Conservation (phyloP, 2,888 invertebrate species). For the Dicyrtomina minuta region DNA sequence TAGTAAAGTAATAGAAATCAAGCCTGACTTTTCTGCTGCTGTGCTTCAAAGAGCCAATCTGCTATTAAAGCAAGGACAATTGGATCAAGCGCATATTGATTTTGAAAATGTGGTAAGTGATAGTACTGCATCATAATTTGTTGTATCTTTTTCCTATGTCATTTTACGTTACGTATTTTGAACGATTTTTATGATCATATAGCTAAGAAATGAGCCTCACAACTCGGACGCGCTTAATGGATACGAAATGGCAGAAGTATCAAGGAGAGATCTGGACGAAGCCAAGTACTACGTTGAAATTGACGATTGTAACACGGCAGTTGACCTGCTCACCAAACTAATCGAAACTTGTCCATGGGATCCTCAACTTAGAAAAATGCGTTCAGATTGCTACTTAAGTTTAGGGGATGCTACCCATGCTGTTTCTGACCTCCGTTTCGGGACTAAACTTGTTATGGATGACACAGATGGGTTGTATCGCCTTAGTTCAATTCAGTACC, state of each 20-base stretch:
- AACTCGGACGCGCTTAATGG: conserved; percentile 75
- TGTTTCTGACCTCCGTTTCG: conserved; percentile 83
- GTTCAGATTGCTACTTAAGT: conserved; percentile 81
- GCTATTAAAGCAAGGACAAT: conserved; percentile 83
- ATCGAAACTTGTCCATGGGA: conserved; percentile 82
- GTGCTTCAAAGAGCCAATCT: conserved; percentile 80
- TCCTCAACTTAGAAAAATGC: conserved; percentile 73
- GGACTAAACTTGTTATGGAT: conserved; percentile 87
- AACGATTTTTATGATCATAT: conserved; percentile 13
- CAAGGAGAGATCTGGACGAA: conserved; percentile 65
- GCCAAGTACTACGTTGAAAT: conserved; percentile 66
- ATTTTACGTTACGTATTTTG: neutral
- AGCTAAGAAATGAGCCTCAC: conserved; percentile 71
- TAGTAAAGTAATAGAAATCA: conserved; percentile 85
- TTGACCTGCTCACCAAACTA: conserved; percentile 58
- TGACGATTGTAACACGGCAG: conserved; percentile 65
- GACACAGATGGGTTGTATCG: conserved; percentile 83
- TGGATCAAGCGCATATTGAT: conserved; percentile 78
- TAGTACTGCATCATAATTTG: too few relatives aligned
- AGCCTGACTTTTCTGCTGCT: conserved; percentile 87
- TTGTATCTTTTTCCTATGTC: neutral
- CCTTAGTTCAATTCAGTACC: conserved; percentile 82
- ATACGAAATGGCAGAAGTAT: conserved; percentile 66
- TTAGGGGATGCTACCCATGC: conserved; percentile 80
- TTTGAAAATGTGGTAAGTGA: conserved; percentile 79